Evolutionary conservation across 1,140 invertebrate genomes (phyloP).

Genomic region (Micrasema longulum): DNA sequence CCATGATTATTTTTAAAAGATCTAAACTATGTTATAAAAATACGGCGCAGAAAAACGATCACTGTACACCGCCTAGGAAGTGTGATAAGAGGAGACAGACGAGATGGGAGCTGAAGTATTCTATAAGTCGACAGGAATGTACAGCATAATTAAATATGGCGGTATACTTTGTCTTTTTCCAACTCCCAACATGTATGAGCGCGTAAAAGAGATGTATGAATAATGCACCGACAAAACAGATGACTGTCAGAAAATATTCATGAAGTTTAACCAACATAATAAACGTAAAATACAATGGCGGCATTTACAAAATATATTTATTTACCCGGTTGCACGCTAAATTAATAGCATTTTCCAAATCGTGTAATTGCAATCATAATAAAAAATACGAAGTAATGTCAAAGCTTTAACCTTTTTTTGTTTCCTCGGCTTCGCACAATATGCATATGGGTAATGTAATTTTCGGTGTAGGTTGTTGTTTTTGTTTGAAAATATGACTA

Average conservation of each 20-base stretch:
- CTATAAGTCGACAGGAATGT: neutral
- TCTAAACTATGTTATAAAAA: slow-evolving; percentile 9
- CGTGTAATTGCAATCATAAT: no score
- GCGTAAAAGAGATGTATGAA: slow-evolving; percentile 5
- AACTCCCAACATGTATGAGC: neutral
- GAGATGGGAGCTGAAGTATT: slow-evolving; percentile 16
- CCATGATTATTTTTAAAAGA: slow-evolving; percentile 21
- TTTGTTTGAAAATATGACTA: no score
- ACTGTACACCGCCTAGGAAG: slow-evolving; percentile 26
- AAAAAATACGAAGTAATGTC: no score
- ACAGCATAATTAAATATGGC: slow-evolving; percentile 22
- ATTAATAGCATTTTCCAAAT: no score
- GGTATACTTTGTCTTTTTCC: slow-evolving; percentile 2
- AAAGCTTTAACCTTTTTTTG: no score
- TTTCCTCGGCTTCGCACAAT: no score
- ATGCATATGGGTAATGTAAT: no score
- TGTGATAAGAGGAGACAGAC: slow-evolving; percentile 31
- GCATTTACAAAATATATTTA: slow-evolving; percentile 1
- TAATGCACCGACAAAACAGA: slow-evolving; percentile 14
- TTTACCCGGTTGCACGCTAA: no score
- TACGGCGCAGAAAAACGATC: slow-evolving; percentile 15
- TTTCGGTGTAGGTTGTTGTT: no score
- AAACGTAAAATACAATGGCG: slow-evolving; percentile 4
- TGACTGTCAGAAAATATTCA: slow-evolving; percentile 40
- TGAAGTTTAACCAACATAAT: slow-evolving; percentile 17